Evolutionary conservation across 1,140 invertebrate genomes (phyloP), one percentile per base, ranked within the genome.

Genomic region (Charaxes varanes): DNA sequence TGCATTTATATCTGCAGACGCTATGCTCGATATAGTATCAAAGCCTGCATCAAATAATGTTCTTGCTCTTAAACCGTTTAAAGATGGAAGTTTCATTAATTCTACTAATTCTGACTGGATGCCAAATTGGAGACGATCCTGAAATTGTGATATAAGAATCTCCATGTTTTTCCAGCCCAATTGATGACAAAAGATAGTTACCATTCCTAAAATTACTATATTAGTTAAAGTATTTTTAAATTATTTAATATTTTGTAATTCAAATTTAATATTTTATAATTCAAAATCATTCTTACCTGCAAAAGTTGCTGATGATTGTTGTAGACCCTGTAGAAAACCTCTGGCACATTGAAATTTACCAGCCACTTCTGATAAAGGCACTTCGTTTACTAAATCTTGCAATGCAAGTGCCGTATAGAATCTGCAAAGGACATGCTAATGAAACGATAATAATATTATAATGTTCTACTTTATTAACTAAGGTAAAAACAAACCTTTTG

Each of bases 241-340:
- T 19, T 49, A 31, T 35, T n/a, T 5, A 34, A n/a, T n/a, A n/a
- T n/a, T n/a, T n/a, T n/a, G n/a, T n/a, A n/a, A n/a, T n/a, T n/a
- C n/a, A n/a, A n/a, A n/a, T n/a, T n/a, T n/a, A n/a, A n/a, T n/a
- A n/a, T n/a, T n/a, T 34, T 49, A 35, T 36, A 21, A 35, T 17
- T 6, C 21, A 28, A 16, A 34, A 22, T 21, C 67, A 11, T 60
- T 64, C 64, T 79, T 87, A 90, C 96, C 97, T 33, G 97, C 95
- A 90, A 98, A 98, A 14, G 96, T 97, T 15, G 97, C 91, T n/a
- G 97, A 92, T 30, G 93, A 91, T 70, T 98, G 96, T 82, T 99
- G 97, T 14, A 99, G 85, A 50, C 93, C 91, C 85, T 99, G 97
- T 2, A 94, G 65, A 78, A 95, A 90, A 36, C 97, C 97, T 49